Conservation (phyloP, 2,888 invertebrate genomes). For the Mythimna impura region DNA sequence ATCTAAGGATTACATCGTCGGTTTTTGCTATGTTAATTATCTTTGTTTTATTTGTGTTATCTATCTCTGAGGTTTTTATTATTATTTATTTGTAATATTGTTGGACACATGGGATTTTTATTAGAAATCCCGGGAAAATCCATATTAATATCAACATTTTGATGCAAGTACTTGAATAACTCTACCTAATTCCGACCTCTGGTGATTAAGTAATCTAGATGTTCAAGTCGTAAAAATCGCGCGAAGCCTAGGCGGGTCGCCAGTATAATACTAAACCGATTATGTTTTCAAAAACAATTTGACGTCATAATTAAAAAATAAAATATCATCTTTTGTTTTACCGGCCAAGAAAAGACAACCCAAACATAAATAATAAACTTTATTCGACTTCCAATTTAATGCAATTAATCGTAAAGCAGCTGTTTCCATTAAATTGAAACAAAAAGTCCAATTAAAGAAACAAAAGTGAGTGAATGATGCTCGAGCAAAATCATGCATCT, state of each 20-base stretch:
- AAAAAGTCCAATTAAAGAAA: constrained; percentile 79
- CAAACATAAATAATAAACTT: constrained; percentile 26
- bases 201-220: too few relatives aligned
- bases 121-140: too few relatives aligned
- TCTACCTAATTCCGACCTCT: too few relatives aligned
- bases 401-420: constrained; percentile 73
- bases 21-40: too few relatives aligned
- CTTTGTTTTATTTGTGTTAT: too few relatives aligned
- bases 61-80: too few relatives aligned
- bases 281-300: neutral
- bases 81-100: too few relatives aligned
- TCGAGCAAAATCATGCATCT: constrained; percentile 86
- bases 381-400: constrained; percentile 54
- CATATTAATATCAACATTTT: too few relatives aligned
- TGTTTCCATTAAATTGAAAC: constrained; percentile 73
- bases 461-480: constrained; percentile 73
- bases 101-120: too few relatives aligned
- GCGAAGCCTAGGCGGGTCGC: neutral
- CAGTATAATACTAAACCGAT: neutral
- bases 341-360: constrained; percentile 11
- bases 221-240: neutral
- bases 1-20: too few relatives aligned
- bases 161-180: too few relatives aligned
- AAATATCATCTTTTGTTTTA: neutral
- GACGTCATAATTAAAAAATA: neutral